Base-by-base conservation (phyloP, 1,140 invertebrate species). In the Polypedilum vanderplanki region DNA sequence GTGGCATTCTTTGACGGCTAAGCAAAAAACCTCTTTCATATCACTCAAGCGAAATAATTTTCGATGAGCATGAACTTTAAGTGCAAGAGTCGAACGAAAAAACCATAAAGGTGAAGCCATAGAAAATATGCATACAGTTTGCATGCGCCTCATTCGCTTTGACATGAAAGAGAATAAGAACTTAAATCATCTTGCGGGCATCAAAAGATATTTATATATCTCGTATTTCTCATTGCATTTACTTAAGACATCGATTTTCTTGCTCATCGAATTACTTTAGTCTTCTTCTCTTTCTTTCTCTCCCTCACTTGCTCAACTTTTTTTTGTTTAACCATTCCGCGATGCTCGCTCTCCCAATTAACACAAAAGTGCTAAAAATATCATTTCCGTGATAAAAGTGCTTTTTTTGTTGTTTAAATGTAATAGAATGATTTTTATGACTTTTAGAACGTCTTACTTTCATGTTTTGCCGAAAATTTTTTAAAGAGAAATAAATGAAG, bases 331-430 rank as follows among this genome's bases (percentile, higher is more conserved):
- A 33, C 24, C 24, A 33, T 33, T 33, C 24, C 2, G 5, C 24
- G 24, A 5, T 33, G 24, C 24, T 33, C 24, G 5, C 24, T 33
- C 24, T 15, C 46, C 46, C 46, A 57, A 57, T 57, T 57, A 57
- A 57, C 46, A 57, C n/a, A 57, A n/a, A 57, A 57, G 46, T 57
- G 46, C 46, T 57, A 57, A 57, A 57, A 57, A 57, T 57, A 15
- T 12, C 46, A 57, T 15, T 57, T 57, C 46, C 46, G 46, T 57
- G 46, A 15, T 57, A 57, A 57, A 57, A 12, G 15, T 5, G 46
- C 46, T 57, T 57, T n/a, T 57, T 57, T 57, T 57, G 46, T 57
- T 57, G 46, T 57, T 57, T 57, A 57, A n/a, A n/a, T 57, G 46
- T n/a, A n/a, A n/a, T 57, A n/a, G 46, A n/a, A 12, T 57, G 12